A percentile compares a stretch with the other conserved stretches of the same genome.
Conservation (phyloP, 2,113 vertebrate genomes). For the Rhynchomys soricoides region DNA sequence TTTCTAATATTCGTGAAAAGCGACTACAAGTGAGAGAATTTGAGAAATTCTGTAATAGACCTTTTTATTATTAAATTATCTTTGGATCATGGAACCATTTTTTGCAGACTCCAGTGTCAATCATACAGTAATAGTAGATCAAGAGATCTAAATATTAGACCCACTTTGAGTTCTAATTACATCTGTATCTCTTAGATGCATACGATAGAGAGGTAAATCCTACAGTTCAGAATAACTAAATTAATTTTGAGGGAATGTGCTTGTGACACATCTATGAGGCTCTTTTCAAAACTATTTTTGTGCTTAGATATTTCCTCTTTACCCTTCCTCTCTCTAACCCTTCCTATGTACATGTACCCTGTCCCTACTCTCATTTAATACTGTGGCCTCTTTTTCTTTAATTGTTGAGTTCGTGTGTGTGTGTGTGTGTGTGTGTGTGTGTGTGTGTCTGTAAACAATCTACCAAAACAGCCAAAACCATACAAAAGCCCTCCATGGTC, state of each 20-base stretch:
- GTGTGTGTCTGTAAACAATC: not conserved
- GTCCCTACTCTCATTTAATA: not conserved
- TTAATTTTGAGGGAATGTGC: not conserved
- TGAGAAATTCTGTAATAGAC: not conserved
- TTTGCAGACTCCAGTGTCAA: not conserved
- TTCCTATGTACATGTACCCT: too few species aligned
- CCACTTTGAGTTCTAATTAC: not conserved
- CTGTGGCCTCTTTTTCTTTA: not conserved
- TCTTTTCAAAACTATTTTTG: not conserved
- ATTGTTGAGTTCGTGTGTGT: not conserved
- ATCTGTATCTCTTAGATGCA: not conserved
- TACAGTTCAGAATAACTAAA: not conserved
- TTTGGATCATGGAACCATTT: not conserved
- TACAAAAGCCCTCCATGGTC: not conserved
- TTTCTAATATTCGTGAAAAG: not conserved
- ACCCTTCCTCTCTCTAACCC: not conserved
- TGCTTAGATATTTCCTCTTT: not conserved
- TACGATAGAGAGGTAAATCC: not conserved
- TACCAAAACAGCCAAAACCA: not conserved
- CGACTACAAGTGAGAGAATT: not conserved
- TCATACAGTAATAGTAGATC: not conserved
- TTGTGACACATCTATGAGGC: not conserved
- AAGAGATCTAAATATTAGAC: not conserved
- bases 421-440: not conserved
- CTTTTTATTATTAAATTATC: not conserved